Conservation (phyloP, 2,113 vertebrate species). For the Saccopteryx leptura region DNA sequence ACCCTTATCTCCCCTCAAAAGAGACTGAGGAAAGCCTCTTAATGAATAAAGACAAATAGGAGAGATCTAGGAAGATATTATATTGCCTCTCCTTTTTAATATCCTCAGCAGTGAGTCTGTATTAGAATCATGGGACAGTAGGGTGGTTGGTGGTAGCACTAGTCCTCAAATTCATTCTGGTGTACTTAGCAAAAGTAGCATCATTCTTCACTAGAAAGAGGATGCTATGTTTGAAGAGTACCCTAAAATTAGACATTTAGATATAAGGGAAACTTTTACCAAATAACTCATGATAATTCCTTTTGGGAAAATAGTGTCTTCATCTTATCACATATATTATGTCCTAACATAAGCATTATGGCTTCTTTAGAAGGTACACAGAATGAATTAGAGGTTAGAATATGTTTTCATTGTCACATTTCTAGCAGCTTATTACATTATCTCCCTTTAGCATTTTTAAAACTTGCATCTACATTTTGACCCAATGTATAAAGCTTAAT, state of each 20-base stretch:
- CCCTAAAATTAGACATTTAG: constrained; percentile 46
- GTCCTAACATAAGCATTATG: constrained; percentile 51
- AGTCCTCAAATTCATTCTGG: constrained; percentile 75
- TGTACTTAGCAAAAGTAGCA: constrained; percentile 64
- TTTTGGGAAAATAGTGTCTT: constrained; percentile 23
- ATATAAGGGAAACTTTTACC: constrained; percentile 51
- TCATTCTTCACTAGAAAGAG: constrained; percentile 25
- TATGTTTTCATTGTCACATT: constrained; percentile 58
- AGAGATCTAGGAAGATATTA: constrained; percentile 50
- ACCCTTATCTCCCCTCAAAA: constrained; percentile 50
- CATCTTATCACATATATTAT: constrained; percentile 32
- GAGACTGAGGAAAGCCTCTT: constrained; percentile 27
- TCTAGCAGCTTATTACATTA: constrained; percentile 51
- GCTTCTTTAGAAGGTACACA: constrained; percentile 63
- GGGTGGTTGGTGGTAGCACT: constrained; percentile 3
- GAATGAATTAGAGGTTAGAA: constrained; percentile 75
- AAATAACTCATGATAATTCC: background rate
- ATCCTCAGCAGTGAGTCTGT: constrained; percentile 55
- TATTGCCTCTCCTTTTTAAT: constrained; percentile 51
- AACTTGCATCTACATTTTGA: constrained; percentile 68
- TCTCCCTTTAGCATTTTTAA: constrained; percentile 68
- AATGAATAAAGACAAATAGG: constrained; percentile 58
- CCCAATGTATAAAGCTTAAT: constrained; percentile 68
- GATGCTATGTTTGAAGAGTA: constrained; percentile 22
- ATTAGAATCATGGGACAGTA: background rate